These are phyloP conservation scores for Allophyes oxyacanthae DNA, from an alignment of 2,888 invertebrate species.

Conservation along the genomic window DNA sequence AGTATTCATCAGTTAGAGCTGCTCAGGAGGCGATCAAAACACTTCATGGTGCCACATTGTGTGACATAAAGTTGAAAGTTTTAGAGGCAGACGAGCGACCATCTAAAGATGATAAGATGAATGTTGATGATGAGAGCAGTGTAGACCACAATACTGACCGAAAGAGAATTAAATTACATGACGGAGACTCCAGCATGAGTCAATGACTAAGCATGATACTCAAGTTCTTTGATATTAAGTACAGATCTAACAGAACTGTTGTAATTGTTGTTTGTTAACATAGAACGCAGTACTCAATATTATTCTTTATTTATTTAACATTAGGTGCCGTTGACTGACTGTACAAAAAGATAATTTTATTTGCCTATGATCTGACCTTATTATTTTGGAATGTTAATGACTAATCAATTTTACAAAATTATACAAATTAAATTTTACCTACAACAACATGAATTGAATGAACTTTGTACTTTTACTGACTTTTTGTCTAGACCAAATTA, in stretches of 20 bases:
- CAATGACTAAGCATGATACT: constrained; percentile 26
- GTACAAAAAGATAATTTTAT: constrained; percentile 15
- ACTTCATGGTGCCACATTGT: constrained; percentile 95
- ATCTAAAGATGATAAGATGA: constrained; percentile 62
- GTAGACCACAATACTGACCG: constrained; percentile 66
- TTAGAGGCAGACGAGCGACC: constrained; percentile 95
- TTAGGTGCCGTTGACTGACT: constrained; percentile 36
- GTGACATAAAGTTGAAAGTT: constrained; percentile 95
- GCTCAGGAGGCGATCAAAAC: constrained; percentile 93
- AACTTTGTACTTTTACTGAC: constrained; percentile 7
- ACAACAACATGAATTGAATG: constrained; percentile 14
- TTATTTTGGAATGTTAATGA: constrained; percentile 18
- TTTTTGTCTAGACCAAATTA: constrained; percentile 11
- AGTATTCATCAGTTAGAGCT: constrained; percentile 93
- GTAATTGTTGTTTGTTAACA: constrained; percentile 31
- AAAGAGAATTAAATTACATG: constrained; percentile 72
- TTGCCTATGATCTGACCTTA: constrained; percentile 9
- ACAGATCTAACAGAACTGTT: constrained; percentile 54
- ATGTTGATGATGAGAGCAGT: constrained; percentile 58
- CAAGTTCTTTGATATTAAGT: constrained; percentile 33
- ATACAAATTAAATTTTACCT: constrained; percentile 2
- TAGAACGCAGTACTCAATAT: constrained; percentile 41
- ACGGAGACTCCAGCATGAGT: constrained; percentile 45
- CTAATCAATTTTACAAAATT: constrained; percentile 12
- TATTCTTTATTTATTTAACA: constrained; percentile 27